Evolutionary conservation across 2,113 vertebrate species (phyloP), one percentile per base, ranked within the genome.

Genomic region (Blennius ocellaris): DNA sequence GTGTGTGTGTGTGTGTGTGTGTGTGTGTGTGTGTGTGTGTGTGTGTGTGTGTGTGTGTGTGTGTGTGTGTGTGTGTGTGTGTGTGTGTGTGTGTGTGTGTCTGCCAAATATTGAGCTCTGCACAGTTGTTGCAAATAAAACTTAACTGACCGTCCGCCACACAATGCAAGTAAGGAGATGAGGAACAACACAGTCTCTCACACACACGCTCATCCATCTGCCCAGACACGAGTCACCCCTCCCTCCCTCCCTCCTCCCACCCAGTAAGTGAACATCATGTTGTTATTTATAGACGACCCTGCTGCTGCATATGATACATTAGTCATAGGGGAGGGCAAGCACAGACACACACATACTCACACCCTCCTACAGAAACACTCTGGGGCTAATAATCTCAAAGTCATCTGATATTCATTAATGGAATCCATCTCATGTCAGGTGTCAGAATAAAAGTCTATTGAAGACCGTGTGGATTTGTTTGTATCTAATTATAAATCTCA

Each of bases 241-340:
- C 77, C 21, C 21, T 30, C 21, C 21, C 21, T 4, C 21, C 21
- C 21, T 30, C 21, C 69, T 30, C 21, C 69, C 11, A 3, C 69
- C 72, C 58, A 44, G 69, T 62, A 81, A 82, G 85, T 77, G 80
- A 89, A 88, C 84, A 85, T 85, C 80, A 57, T 57, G 85, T 65
- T 81, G 82, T 89, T 92, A 92, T 92, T 90, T 88, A 92, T 92
- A 92, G 87, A 87, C 8, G 73, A 89, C 87, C 81, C 81, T 58
- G 37, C 68, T 66, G 65, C 50, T 5, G 62, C 48, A 71, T 83
- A 82, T 76, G 79, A 90, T 82, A 81, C 71, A 85, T 82, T 81
- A 84, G 73, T 83, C 83, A 73, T 73, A 78, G 41, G 49, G 82
- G 84, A 81, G 62, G 50, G 41, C 44, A 78, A n/a, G 63, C 66